Evolutionary conservation across 2,888 invertebrate species (phyloP).

Genomic region (Hirtodrosophila cameraria): DNA sequence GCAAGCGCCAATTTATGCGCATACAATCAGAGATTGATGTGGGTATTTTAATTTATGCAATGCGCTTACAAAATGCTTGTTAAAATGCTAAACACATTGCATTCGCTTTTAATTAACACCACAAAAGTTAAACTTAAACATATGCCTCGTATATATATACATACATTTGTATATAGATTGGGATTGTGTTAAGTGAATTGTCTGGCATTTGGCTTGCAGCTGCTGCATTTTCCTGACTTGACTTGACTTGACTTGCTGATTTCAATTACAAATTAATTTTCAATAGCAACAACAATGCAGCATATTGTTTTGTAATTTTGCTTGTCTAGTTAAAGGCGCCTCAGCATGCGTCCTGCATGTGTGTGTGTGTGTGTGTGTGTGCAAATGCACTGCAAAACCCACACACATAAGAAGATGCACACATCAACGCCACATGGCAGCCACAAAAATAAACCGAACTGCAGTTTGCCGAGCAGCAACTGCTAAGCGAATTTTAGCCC

Average conservation of each 20-base stretch:
- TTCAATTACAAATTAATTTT: conserved; percentile 72
- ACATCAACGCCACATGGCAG: conserved; percentile 40
- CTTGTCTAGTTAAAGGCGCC: conserved; percentile 31
- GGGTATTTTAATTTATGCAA: conserved; percentile 37
- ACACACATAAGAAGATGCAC: conserved; percentile 7
- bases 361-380: conserved; percentile 8
- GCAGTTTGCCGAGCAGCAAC: conserved; percentile 45
- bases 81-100: conserved; percentile 9
- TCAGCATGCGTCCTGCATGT: conserved; percentile 7
- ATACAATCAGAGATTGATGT: conserved; percentile 45
- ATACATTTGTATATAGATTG: conserved; percentile 31
- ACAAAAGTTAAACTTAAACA: conserved; percentile 12
- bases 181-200: conserved; percentile 41
- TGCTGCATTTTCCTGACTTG: conserved; percentile 42
- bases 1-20: conserved; percentile 60
- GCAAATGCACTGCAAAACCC: conserved; percentile 8
- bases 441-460: conserved; percentile 64
- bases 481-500: conserved; percentile 38
- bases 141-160: not conserved
- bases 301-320: conserved; percentile 45
- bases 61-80: conserved; percentile 40
- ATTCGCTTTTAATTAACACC: conserved; percentile 48
- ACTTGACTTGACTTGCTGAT: conserved; percentile 54
- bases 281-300: conserved; percentile 28
- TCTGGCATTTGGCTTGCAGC: conserved; percentile 20